A percentile compares a stretch with the other conserved stretches of the same genome.
phyloP scores from a whole-genome alignment of 2,797 vertebrate genomes.

The Erpetoichthys calabaricus region DNA sequence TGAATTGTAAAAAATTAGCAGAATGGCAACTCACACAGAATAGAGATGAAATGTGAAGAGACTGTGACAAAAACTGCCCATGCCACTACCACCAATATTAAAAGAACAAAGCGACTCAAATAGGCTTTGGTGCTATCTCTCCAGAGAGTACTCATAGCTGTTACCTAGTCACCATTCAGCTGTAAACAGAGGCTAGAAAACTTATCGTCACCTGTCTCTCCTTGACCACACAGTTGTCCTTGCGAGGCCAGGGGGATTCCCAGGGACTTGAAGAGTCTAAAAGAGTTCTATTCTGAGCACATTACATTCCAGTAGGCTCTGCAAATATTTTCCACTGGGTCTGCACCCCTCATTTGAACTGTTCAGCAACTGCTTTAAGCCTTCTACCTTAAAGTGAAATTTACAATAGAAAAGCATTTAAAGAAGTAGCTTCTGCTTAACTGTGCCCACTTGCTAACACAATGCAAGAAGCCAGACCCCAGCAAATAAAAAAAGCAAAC shows the following conservation, averaged over 20 bases:
- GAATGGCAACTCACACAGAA: too few relatives aligned
- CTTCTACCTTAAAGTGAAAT: rapidly evolving
- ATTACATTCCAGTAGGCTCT: slow-evolving; percentile 35
- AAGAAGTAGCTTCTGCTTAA: too few relatives aligned
- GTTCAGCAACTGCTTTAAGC: too few relatives aligned
- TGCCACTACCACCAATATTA: too few relatives aligned
- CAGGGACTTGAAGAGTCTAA: slow-evolving; percentile 32
- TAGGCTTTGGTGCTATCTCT: too few relatives aligned
- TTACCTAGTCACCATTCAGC: too few relatives aligned
- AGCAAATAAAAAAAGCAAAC: slow-evolving; percentile 13
- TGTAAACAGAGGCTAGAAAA: neutral
- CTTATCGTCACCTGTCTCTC: neutral
- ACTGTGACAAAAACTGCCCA: too few relatives aligned
- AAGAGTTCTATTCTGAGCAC: slow-evolving; percentile 39
- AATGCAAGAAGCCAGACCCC: neutral
- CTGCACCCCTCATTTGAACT: neutral
- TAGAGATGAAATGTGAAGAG: too few relatives aligned
- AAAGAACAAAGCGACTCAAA: too few relatives aligned
- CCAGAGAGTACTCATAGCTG: too few relatives aligned
- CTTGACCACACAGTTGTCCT: neutral
- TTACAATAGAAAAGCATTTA: slow-evolving; percentile 1
- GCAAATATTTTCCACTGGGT: slow-evolving; percentile 37
- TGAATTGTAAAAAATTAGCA: too few relatives aligned
- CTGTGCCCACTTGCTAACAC: too few relatives aligned
- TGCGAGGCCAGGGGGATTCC: slow-evolving; percentile 29